Percentiles rank a stretch among this genome's conserved stretches.
phyloP scores from a whole-genome alignment of 2,113 vertebrate genomes.

The Delphinapterus leucas region DNA sequence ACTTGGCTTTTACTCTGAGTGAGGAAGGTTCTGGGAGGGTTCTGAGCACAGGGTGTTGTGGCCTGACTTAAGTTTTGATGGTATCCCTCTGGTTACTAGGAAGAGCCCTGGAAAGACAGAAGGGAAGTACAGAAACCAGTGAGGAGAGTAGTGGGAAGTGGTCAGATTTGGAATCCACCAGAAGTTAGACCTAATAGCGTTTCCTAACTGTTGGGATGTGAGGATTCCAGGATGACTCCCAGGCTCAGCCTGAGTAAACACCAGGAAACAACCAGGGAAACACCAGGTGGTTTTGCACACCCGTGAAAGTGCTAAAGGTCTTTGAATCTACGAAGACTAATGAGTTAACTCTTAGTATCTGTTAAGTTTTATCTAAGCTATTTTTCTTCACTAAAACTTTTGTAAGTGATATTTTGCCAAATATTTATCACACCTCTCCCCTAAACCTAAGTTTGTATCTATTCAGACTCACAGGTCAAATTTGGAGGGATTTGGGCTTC shows the following conservation, averaged over 20 bases:
- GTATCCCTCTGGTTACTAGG: background rate
- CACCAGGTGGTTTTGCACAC: background rate
- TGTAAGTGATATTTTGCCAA: background rate
- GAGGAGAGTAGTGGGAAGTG: background rate
- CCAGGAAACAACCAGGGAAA: background rate
- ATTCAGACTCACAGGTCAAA: background rate
- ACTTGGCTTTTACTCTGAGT: background rate
- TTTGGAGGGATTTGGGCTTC: background rate
- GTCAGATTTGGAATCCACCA: background rate
- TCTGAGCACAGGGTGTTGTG: background rate
- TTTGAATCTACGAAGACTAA: background rate
- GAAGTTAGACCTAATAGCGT: background rate
- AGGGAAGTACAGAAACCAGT: background rate
- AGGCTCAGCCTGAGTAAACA: background rate
- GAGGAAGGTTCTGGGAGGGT: background rate
- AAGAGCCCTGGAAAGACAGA: background rate
- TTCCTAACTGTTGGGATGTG: background rate
- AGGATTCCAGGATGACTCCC: background rate
- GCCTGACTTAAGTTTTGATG: background rate
- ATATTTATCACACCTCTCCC: background rate
- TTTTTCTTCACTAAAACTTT: background rate
- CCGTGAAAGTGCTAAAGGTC: background rate
- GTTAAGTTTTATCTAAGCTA: background rate
- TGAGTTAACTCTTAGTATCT: background rate
- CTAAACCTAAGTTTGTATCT: background rate